These are phyloP conservation scores for Teleopsis dalmanni DNA, from an alignment of 1,140 invertebrate genomes.

Conservation along the genomic window DNA sequence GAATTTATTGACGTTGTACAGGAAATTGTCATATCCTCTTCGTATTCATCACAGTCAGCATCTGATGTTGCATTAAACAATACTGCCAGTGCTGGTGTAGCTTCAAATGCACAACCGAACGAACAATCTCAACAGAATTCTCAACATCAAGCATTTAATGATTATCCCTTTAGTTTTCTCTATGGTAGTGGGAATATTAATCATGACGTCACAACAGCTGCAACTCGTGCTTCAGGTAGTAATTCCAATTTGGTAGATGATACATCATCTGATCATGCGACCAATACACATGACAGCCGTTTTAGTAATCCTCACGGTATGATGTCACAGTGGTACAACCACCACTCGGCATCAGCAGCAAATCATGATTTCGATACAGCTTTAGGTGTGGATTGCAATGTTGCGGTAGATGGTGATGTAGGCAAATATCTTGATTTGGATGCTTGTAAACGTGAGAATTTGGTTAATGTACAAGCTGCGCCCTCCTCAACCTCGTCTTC, in stretches of 20 bases:
- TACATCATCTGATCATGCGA: conserved; percentile 4
- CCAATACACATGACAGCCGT: conserved; percentile 1
- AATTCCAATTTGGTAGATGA: background rate
- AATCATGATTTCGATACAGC: conserved; percentile 31
- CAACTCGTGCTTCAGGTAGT: conserved; percentile 32
- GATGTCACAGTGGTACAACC: conserved; percentile 10
- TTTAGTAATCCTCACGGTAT: background rate
- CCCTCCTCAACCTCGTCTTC: conserved; percentile 35
- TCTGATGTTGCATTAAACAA: conserved; percentile 2
- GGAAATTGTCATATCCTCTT: conserved; percentile 39
- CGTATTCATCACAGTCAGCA: conserved; percentile 25
- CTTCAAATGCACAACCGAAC: background rate
- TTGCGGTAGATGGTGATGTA: conserved; percentile 19
- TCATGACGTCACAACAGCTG: conserved; percentile 36
- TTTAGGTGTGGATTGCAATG: conserved; percentile 26
- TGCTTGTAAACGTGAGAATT: conserved; percentile 38
- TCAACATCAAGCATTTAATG: conserved; percentile 15
- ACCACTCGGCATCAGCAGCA: conserved; percentile 12
- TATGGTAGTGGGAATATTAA: conserved; percentile 12
- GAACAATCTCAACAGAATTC: conserved; percentile 20
- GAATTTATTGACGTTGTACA: conserved; percentile 33
- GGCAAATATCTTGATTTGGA: conserved; percentile 39
- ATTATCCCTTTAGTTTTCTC: conserved; percentile 16
- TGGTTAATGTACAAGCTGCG: conserved; percentile 25
- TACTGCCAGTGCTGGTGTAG: background rate